Percentiles rank a stretch among this genome's conserved stretches.
Conservation (phyloP, 2,797 vertebrate genomes). For the Crenuchus spilurus region DNA sequence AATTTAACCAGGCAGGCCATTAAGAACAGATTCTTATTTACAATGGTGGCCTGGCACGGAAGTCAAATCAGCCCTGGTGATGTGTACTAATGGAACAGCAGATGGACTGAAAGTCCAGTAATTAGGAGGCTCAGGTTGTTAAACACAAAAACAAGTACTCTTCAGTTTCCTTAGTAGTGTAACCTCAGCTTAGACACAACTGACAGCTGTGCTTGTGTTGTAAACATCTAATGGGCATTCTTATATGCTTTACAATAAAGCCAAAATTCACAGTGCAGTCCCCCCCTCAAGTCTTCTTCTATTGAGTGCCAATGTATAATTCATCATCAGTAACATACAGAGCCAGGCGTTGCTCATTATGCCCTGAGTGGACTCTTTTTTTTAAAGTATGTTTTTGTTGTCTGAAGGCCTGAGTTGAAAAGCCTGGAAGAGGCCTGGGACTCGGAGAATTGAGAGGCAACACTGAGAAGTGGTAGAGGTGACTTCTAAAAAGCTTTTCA, state of each 20-base stretch:
- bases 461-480: constrained; percentile 53
- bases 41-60: no score
- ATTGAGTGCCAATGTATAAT: constrained; percentile 1
- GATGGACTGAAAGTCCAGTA: background rate
- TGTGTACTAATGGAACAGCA: background rate
- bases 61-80: background rate
- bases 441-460: constrained; percentile 46
- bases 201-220: background rate
- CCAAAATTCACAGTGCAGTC: background rate
- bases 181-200: background rate
- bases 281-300: background rate
- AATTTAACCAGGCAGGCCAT: no score
- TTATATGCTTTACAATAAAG: background rate
- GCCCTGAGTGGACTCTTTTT: constrained; percentile 5
- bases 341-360: background rate
- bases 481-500: constrained; percentile 71
- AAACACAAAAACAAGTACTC: background rate
- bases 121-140: background rate
- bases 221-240: background rate
- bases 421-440: constrained; percentile 15
- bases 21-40: no score
- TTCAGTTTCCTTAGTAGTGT: background rate
- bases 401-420: constrained; percentile 13
- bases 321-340: constrained; percentile 6
- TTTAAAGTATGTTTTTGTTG: constrained; percentile 17